Evolutionary conservation across 2,888 invertebrate species (phyloP).

Genomic region (Rotaria socialis): DNA sequence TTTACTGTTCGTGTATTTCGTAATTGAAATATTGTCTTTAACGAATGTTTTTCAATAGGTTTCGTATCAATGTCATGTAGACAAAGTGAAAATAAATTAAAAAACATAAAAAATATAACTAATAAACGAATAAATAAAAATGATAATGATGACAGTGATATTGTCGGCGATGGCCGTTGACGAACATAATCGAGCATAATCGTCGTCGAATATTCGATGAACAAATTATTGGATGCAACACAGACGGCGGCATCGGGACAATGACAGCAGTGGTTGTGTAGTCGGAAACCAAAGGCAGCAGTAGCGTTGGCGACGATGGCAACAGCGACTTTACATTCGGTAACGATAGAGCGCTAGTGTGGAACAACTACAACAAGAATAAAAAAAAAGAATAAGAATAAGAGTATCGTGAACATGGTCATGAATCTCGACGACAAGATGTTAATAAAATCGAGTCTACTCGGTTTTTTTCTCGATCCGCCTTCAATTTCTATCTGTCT

Average conservation of each 20-base stretch:
- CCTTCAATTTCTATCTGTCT: background rate
- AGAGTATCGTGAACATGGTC: background rate
- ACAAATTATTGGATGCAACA: conserved; percentile 1
- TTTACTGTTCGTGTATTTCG: background rate
- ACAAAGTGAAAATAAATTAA: background rate
- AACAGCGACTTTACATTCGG: conserved; percentile 10
- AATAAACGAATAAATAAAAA: background rate
- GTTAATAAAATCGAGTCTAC: background rate
- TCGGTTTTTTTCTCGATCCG: background rate
- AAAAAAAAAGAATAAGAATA: background rate
- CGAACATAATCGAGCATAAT: conserved; percentile 22
- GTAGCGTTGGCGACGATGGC: conserved; percentile 12
- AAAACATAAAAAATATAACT: background rate
- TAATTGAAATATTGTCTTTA: background rate
- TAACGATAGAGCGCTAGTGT: background rate
- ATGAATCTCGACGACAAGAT: background rate
- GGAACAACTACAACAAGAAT: background rate
- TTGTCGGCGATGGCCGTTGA: conserved; percentile 1
- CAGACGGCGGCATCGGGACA: conserved; percentile 9
- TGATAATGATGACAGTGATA: background rate
- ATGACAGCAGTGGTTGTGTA: background rate
- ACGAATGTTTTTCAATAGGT: background rate
- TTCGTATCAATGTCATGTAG: background rate
- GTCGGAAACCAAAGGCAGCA: conserved; percentile 28
- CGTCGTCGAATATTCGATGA: conserved; percentile 24